These are phyloP conservation scores for Gallinago undulata DNA, from an alignment of 2,113 vertebrate species.

Conservation along the genomic window DNA sequence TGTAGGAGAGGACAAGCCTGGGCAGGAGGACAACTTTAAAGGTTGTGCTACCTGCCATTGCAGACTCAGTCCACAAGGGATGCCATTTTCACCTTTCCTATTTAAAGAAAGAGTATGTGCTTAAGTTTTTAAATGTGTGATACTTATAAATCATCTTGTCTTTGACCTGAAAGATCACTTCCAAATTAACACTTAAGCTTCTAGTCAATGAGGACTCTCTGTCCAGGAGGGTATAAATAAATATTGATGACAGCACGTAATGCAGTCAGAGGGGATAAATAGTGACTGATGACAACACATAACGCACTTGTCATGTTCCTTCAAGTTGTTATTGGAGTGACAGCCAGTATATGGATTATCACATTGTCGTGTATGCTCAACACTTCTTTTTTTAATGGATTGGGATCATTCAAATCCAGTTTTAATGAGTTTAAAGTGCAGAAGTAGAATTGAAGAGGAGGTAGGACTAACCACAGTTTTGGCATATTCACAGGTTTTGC, in stretches of 20 bases:
- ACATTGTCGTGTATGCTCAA: not conserved
- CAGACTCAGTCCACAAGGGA: not conserved
- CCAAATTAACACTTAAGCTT: not conserved
- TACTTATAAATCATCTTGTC: not conserved
- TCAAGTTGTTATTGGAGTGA: not conserved
- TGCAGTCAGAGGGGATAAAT: not conserved
- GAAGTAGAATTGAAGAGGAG: not conserved
- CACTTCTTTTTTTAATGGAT: not conserved
- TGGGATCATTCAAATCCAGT: not conserved
- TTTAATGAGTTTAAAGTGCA: not conserved
- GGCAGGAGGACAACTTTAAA: not conserved
- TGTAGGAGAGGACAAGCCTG: not conserved
- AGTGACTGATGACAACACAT: not conserved
- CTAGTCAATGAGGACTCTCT: not conserved
- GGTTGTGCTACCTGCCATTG: not conserved
- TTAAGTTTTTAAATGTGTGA: not conserved
- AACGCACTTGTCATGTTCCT: not conserved
- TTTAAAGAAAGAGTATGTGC: not conserved
- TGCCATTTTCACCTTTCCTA: not conserved
- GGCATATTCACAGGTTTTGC: not conserved
- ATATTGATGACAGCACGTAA: not conserved
- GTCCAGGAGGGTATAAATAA: not conserved
- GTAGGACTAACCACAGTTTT: not conserved
- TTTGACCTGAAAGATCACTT: not conserved
- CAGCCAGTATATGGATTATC: not conserved